Base-by-base conservation (phyloP, 2,888 invertebrate genomes). In the Baccha elongata region DNA sequence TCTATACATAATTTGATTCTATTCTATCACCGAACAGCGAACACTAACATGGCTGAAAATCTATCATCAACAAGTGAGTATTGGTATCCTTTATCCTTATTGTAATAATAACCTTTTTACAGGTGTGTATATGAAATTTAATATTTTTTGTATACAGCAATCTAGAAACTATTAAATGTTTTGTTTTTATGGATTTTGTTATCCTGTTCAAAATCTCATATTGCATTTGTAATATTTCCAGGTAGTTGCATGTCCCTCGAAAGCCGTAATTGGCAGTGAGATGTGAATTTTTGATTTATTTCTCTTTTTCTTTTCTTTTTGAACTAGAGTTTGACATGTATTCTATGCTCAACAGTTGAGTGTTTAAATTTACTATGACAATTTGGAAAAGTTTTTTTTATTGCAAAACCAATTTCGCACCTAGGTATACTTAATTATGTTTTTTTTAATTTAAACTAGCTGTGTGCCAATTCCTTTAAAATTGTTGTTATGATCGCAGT, bases 31-130 rank as follows among this genome's bases (percentile, higher is more conserved):
- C 26, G 23, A 15, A 40, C 37, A 32, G 13, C 26, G 23, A 15
- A 40, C 40, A 11, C 26, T 2, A 3, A 40, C 21, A 76, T 76
- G 76, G 71, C 53, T 8, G 71, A 76, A 50, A 53, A 4, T 23
- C 17, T 50, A 35, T 19, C 53, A 64, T 76, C 71, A 76, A 64
- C 71, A 71, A 71, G 76, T 76, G 48, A 76, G 76, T 76, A 52
- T 32, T 8, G 11, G 1, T 13, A 40, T 32, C 29, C 37, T 15
- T 65, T 13, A 40, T 32, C 29, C 37, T 15, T 65, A 5, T 21
- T 23, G n/a, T 35, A 19, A 58, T 4, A 11, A 8, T 0, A 23
- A 10, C 32, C 17, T 52, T 15, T 8, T 15, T 40, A n/a, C 1
- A 40, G 40, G 17, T 4, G 8, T 19, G 1, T 1, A 53, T 3